A percentile compares a stretch with the other conserved stretches of the same genome.
Conservation (phyloP, 2,888 invertebrate species). For the Drosophila leonis region DNA sequence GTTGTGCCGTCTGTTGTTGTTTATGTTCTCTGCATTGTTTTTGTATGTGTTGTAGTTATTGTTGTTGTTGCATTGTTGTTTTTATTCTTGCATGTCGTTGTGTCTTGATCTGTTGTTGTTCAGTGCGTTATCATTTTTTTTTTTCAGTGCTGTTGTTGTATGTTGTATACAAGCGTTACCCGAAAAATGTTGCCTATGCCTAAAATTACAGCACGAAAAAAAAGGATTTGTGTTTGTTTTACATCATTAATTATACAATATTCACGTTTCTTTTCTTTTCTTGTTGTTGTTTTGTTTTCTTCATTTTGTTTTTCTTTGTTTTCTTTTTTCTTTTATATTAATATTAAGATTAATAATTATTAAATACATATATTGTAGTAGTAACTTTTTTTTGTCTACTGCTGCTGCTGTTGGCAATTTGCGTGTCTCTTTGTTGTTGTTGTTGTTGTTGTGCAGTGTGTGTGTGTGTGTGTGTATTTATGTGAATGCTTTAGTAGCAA, state of each 20-base stretch:
- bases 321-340: conserved; percentile 10
- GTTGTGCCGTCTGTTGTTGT: too few species aligned
- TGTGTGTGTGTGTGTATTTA: not conserved
- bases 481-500: conserved; percentile 8
- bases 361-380: conserved; percentile 62
- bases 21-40: too few species aligned
- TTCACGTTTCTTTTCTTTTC: conserved; percentile 15
- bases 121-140: conserved; percentile 2
- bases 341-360: conserved; percentile 56
- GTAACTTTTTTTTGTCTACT: conserved; percentile 52
- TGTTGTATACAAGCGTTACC: conserved; percentile 39
- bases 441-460: conserved; percentile 1
- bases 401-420: conserved; percentile 33
- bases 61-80: not conserved
- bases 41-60: not conserved
- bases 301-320: conserved; percentile 1
- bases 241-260: conserved; percentile 46
- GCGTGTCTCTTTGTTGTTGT: conserved; percentile 7
- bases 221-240: conserved; percentile 28
- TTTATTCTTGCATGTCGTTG: not conserved
- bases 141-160: not conserved
- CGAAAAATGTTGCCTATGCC: conserved; percentile 47
- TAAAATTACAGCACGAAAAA: conserved; percentile 64
- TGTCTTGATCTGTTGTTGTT: not conserved
- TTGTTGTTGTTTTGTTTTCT: not conserved